A percentile compares a stretch with the other conserved stretches of the same genome.
These are phyloP conservation scores for Atethmia centrago DNA, from an alignment of 2,888 invertebrate species.

Conservation along the genomic window DNA sequence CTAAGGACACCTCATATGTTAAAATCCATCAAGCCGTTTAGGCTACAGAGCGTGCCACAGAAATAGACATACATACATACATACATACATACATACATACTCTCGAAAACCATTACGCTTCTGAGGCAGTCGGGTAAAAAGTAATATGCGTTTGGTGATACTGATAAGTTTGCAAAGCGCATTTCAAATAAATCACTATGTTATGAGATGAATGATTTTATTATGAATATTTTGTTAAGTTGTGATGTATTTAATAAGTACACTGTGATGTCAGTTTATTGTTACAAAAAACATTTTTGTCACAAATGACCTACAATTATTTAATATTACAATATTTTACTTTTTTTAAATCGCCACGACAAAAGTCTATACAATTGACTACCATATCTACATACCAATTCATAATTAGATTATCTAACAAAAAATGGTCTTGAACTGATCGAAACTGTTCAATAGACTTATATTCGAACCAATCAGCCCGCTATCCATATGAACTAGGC, in stretches of 20 bases:
- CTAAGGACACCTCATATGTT: too few relatives aligned
- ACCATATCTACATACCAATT: constrained; percentile 56
- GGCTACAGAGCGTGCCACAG: too few relatives aligned
- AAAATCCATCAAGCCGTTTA: too few relatives aligned
- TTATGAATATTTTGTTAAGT: too few relatives aligned
- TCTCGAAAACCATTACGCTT: too few relatives aligned
- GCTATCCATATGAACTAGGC: constrained; percentile 77
- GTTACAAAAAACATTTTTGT: too few relatives aligned
- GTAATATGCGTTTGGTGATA: neutral
- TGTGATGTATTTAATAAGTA: neutral
- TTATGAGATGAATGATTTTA: neutral
- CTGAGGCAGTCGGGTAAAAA: too few relatives aligned
- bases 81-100: too few relatives aligned
- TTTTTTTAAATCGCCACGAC: constrained; percentile 2
- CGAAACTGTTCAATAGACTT: constrained; percentile 75
- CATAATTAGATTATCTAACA: constrained; percentile 67
- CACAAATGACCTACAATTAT: neutral
- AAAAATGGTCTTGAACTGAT: constrained; percentile 67
- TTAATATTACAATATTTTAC: neutral
- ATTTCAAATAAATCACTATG: neutral
- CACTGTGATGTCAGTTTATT: neutral
- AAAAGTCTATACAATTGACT: constrained; percentile 29
- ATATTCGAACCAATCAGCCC: constrained; percentile 78
- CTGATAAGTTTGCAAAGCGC: neutral
- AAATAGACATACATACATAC: too few relatives aligned